Base-by-base conservation (phyloP, 2,888 invertebrate species). In the Horisme vitalbata region DNA sequence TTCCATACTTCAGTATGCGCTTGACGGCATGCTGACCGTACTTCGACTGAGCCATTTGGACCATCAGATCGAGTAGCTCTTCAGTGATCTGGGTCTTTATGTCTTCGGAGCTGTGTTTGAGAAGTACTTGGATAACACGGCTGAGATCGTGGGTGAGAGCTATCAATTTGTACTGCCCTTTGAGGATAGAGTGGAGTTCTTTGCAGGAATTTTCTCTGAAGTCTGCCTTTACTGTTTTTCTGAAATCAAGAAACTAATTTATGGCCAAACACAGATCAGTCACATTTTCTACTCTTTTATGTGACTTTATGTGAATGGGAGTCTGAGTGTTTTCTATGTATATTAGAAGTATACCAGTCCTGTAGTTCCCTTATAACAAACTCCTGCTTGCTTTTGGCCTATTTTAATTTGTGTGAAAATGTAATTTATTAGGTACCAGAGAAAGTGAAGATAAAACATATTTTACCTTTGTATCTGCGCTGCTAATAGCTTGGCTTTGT, bases 81-180 rank as follows among this genome's bases (percentile, higher is more conserved):
- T 91, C 90, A 0, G 92, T 93, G 9, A 98, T 91, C 46, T 92
- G 91, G 39, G 91, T 90, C 26, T 93, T 92, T 11, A 96, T 91
- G 12, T 93, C 87, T 0, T 92, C 89, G 0, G 92, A 83, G 0
- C 94, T 93, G 61, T 93, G 91, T 69, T 96, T 96, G 0, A 98
- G 83, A 52, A 98, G 84, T 71, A 96, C 97, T 75, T 99, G 98
- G 34, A 98, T 93, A 1, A 98, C 94, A 61, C 98, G 88, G 3
- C 96, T 95, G 26, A 96, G 93, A 71, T 99, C 98, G 73, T 98
- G 96, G 0, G 95, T 93, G 57, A 95, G 91, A 5, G 95, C 94
- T 59, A 96, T 90, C 49, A 93, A 92, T 43, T 91, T 91, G 74
- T 94, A 92, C 61, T 93, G 92, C 0, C 87, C 91, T 64, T 92